Evolutionary conservation across 2,888 invertebrate genomes (phyloP).

Genomic region (Acheta domesticus): DNA sequence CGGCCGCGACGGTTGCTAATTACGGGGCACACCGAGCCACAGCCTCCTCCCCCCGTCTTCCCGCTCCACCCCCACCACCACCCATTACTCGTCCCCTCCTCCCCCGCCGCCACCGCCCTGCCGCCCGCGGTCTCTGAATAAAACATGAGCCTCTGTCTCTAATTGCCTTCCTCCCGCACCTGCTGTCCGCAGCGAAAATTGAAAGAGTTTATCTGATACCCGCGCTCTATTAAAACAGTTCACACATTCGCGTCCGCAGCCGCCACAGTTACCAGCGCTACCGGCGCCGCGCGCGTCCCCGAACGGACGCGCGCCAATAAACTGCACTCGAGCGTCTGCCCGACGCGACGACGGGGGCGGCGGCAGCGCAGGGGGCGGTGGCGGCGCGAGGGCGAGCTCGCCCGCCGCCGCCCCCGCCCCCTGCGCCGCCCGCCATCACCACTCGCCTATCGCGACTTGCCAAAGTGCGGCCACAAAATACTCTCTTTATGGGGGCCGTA

Average conservation of each 20-base stretch:
- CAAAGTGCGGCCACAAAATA: neutral
- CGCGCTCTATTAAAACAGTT: neutral
- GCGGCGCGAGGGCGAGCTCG: too few relatives aligned
- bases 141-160: neutral
- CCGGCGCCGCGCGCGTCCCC: too few relatives aligned
- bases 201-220: conserved; percentile 18
- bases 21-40: neutral
- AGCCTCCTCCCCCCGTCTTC: neutral
- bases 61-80: neutral
- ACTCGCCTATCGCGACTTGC: neutral
- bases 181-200: conserved; percentile 5
- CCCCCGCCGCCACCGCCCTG: neutral
- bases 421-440: too few relatives aligned
- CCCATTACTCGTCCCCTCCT: neutral
- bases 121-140: neutral
- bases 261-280: too few relatives aligned
- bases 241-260: neutral
- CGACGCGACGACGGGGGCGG: too few relatives aligned
- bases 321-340: too few relatives aligned
- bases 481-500: neutral
- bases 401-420: too few relatives aligned
- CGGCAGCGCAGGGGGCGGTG: too few relatives aligned
- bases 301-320: too few relatives aligned
- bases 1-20: neutral
- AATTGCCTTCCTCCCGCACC: neutral